These are phyloP conservation scores for Tamandua tetradactyla DNA, from an alignment of 2,797 vertebrate species.

Conservation along the genomic window DNA sequence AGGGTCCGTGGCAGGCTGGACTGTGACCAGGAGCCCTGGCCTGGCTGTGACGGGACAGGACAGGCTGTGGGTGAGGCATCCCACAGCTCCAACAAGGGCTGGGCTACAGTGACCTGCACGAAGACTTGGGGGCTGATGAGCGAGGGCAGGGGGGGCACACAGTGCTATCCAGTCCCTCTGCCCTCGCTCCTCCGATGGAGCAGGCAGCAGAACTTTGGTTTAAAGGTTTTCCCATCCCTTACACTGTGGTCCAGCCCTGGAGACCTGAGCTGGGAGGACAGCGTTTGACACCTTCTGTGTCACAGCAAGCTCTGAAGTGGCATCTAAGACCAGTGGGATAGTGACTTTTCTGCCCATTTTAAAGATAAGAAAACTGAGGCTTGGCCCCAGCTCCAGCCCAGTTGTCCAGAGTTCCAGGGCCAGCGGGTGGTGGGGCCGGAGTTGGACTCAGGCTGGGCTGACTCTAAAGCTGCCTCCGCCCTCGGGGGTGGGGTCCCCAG, in stretches of 20 bases:
- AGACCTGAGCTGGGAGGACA: too few relatives aligned
- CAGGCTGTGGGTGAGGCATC: neutral
- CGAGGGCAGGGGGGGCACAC: fast-evolving
- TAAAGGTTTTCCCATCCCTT: neutral
- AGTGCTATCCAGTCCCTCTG: too few relatives aligned
- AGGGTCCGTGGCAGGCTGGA: neutral
- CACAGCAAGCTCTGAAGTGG: too few relatives aligned
- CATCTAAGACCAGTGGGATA: neutral
- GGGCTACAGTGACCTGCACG: neutral
- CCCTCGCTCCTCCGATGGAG: neutral
- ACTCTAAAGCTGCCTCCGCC: neutral
- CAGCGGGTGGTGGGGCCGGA: neutral
- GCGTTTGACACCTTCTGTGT: neutral
- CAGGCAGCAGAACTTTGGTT: neutral
- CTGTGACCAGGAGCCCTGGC: neutral
- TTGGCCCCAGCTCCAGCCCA: too few relatives aligned
- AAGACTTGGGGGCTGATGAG: too few relatives aligned
- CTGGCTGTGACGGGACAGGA: neutral
- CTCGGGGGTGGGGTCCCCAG: neutral
- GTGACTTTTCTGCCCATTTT: neutral
- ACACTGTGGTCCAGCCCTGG: neutral
- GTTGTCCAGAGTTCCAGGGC: neutral
- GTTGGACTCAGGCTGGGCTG: neutral
- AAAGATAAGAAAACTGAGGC: neutral
- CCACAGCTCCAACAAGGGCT: neutral